phyloP scores from a whole-genome alignment of 2,888 invertebrate species.

The Amphipoea lucens region DNA sequence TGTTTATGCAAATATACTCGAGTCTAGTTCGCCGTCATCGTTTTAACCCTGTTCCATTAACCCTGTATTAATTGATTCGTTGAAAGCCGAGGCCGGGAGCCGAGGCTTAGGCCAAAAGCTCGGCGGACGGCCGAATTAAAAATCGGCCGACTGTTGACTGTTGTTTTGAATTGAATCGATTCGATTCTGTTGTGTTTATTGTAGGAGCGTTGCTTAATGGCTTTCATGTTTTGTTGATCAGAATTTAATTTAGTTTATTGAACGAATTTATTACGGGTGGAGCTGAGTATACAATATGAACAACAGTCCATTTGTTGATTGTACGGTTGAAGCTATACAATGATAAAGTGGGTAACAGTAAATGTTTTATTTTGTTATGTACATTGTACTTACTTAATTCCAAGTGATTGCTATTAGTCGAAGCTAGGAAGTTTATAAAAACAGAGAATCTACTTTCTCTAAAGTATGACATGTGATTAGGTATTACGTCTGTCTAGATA shows the following conservation, averaged over 20 bases:
- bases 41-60: conserved; percentile 66
- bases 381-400: background rate
- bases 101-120: conserved; percentile 52
- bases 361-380: background rate
- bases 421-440: background rate
- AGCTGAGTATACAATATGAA: conserved; percentile 18
- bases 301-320: conserved; percentile 33
- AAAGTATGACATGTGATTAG: background rate
- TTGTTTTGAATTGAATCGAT: conserved; percentile 43
- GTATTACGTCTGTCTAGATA: conserved; percentile 20
- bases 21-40: conserved; percentile 57
- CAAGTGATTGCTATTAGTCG: background rate
- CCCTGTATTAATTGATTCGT: conserved; percentile 65
- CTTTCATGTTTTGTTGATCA: conserved; percentile 47
- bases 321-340: background rate
- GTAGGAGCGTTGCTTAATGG: conserved; percentile 32
- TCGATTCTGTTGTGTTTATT: conserved; percentile 45
- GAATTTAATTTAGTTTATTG: conserved; percentile 53
- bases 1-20: conserved; percentile 67
- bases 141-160: conserved; percentile 44
- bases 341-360: background rate
- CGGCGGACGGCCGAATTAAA: conserved; percentile 42
- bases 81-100: conserved; percentile 56
- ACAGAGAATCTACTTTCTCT: background rate
- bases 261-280: conserved; percentile 34